Evolutionary conservation across 35 echinoderm and acorn worm genomes (phyloP), one percentile per base, ranked within the genome.

Genomic region (Lytechinus variegatus): DNA sequence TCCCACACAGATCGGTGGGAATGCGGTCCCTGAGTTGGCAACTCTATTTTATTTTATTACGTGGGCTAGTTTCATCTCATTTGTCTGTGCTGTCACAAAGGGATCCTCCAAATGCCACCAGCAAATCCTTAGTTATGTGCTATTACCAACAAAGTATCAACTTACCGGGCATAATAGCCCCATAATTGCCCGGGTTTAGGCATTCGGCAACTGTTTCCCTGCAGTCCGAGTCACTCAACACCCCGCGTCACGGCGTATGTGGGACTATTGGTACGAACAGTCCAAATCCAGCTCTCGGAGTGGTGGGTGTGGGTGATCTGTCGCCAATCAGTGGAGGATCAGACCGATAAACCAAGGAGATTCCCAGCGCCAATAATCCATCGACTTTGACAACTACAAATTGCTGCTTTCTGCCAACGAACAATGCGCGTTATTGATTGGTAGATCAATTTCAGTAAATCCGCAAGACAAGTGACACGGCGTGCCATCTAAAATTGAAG

Each of bases 341-440:
- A 88, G 44, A 52, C 19, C 27, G 87, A 52, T 54, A 12, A 90
- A 90, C 29, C 52, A 52, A 10, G 33, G 52, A 44, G 16, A 90
- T 52, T 90, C 9, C 11, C 28, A 44, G 29, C 88, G 88, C 88
- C 88, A 90, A 90, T 79, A 79, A 90, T 90, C 88, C 88, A 24
- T 24, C 88, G 10, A n/a, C 88, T 27, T 90, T 27, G 88, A 90
- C 88, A 90, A 54, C 88, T 90, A 90, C 88, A 90, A 90, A 90
- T 90, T 90, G 88, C 27, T 52, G 29, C 52, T 90, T 90, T 90
- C 88, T 90, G 29, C 10, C 14, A 54, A 90, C 10, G 88, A 54
- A 90, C 88, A 90, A 90, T 14, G 88, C 88, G 88, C 27, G n/a
- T 90, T 90, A 90, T 90, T 90, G 88, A 90, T 90, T 90, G 88